Percentiles rank a stretch among this genome's conserved stretches.
Conservation (phyloP, 2,113 vertebrate species). For the Petaurus breviceps region DNA sequence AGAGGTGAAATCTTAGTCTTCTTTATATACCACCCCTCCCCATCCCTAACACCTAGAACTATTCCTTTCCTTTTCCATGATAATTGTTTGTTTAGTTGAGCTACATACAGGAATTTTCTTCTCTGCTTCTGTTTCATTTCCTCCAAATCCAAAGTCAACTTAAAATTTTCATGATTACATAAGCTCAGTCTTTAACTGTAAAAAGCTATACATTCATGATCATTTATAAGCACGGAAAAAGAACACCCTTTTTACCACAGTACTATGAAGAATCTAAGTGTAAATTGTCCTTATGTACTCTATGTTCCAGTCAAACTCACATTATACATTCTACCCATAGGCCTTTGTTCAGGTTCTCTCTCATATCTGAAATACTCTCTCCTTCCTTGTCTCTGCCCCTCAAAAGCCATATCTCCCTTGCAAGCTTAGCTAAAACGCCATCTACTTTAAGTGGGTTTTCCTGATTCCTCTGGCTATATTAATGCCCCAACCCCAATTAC, state of each 20-base stretch:
- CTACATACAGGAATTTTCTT: not conserved
- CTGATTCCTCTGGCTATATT: not conserved
- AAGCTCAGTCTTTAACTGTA: not conserved
- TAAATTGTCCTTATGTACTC: not conserved
- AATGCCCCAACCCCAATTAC: not conserved
- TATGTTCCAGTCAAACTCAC: not conserved
- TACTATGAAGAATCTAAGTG: not conserved
- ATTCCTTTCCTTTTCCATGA: not conserved
- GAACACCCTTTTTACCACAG: not conserved
- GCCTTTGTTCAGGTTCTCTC: not conserved
- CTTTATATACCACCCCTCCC: not conserved
- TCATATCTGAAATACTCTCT: not conserved
- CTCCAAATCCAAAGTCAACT: not conserved
- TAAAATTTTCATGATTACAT: not conserved
- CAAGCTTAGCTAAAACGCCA: not conserved
- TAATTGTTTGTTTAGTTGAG: not conserved
- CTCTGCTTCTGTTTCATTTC: not conserved
- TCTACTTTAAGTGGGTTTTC: not conserved
- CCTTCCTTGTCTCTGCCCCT: not conserved
- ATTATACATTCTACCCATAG: not conserved
- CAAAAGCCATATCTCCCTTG: not conserved
- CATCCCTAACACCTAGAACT: not conserved
- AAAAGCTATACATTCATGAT: constrained; percentile 18
- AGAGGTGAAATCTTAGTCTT: not conserved
- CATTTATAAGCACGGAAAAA: constrained; percentile 34